Percentiles rank a stretch among this genome's conserved stretches.
These are phyloP conservation scores for Sebastolobus alascanus DNA, from an alignment of 2,797 vertebrate species.

Conservation along the genomic window DNA sequence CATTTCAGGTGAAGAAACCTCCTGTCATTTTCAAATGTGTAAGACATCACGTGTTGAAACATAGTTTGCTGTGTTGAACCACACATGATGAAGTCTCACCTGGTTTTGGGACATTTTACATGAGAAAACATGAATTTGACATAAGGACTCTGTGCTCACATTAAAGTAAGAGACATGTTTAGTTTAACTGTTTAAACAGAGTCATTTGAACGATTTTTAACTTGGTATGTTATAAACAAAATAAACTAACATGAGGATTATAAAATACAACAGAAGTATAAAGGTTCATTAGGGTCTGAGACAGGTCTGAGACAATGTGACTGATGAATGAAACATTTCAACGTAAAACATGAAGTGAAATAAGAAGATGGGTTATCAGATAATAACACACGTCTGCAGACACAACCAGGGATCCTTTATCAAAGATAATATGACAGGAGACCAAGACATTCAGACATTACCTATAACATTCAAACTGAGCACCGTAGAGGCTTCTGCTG, in stretches of 20 bases:
- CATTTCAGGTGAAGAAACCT: neutral
- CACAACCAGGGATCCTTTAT: neutral
- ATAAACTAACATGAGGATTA: neutral
- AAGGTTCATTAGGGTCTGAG: too few relatives aligned
- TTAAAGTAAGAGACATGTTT: too few relatives aligned
- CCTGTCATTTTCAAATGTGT: neutral
- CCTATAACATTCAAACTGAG: neutral
- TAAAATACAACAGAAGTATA: neutral
- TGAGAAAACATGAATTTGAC: neutral
- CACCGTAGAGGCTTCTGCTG: neutral
- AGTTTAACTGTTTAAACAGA: neutral
- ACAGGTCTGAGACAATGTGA: neutral
- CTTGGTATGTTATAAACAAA: neutral
- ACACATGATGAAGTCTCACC: neutral
- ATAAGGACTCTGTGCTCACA: neutral
- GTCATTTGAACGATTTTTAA: neutral
- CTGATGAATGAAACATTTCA: neutral
- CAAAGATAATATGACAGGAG: neutral
- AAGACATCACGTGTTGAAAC: neutral
- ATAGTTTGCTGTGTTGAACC: neutral
- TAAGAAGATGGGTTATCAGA: neutral
- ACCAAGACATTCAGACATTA: too few relatives aligned
- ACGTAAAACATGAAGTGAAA: neutral
- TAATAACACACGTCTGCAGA: neutral
- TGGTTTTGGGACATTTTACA: neutral